phyloP scores from a whole-genome alignment of 2,797 vertebrate species.

The Chelon auratus region DNA sequence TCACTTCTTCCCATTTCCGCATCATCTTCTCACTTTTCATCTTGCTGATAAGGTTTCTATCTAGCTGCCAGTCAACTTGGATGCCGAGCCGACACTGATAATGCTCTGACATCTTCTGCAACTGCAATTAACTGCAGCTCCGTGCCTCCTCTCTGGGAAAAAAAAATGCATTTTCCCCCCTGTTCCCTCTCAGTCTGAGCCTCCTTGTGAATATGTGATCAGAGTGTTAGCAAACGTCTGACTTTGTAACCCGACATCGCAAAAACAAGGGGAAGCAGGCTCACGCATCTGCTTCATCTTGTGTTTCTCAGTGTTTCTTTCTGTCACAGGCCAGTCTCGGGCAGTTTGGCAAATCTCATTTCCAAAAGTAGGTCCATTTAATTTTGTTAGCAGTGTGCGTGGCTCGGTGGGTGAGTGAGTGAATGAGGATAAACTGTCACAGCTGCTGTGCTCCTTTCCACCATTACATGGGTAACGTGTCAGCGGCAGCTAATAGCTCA shows the following conservation, averaged over 20 bases:
- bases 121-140: conserved; percentile 70
- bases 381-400: conserved; percentile 45
- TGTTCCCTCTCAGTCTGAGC: conserved; percentile 23
- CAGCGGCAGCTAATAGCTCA: conserved; percentile 65
- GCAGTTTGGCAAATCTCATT: conserved; percentile 47
- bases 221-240: conserved; percentile 33
- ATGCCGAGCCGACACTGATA: conserved; percentile 67
- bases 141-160: conserved; percentile 30
- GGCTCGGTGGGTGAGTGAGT: conserved; percentile 35
- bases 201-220: conserved; percentile 61
- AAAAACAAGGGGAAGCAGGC: conserved; percentile 23
- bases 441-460: conserved; percentile 58
- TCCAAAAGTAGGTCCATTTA: conserved; percentile 56
- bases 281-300: conserved; percentile 26
- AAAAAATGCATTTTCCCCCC: conserved; percentile 14
- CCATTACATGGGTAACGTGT: conserved; percentile 56
- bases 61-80: conserved; percentile 67
- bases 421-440: conserved; percentile 70
- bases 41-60: conserved; percentile 65
- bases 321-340: conserved; percentile 14
- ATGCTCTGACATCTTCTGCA: conserved; percentile 58
- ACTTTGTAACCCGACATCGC: conserved; percentile 25
- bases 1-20: conserved; percentile 37
- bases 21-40: conserved; percentile 59
- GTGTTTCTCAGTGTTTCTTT: conserved; percentile 38